Evolutionary conservation across 1,140 invertebrate genomes (phyloP), one percentile per base, ranked within the genome.

Genomic region (Monochamus saltuarius): DNA sequence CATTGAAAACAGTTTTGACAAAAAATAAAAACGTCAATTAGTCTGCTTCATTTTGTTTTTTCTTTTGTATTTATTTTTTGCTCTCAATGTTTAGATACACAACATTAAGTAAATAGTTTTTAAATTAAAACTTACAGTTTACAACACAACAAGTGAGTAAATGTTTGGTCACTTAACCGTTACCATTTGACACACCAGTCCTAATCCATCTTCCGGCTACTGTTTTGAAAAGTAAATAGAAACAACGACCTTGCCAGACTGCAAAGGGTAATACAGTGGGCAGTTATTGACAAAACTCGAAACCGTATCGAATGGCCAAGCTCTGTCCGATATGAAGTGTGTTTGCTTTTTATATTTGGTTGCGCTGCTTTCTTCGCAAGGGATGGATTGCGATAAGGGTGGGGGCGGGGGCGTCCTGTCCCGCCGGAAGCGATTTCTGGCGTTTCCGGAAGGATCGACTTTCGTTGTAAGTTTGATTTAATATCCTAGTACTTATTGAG

Each of bases 361-460:
- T n/a, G 9, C 19, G 13, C 17, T 29, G n/a, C 11, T n/a, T 49
- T 4, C 9, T 49, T 49, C 46, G 8, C 2, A 38, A 49, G 14
- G 22, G n/a, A 35, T 11, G 7, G 54, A 10, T 40, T 17, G 13
- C 17, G 16, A 16, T n/a, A 37, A 19, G 19, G 37, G 8, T 9
- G 37, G 37, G 17, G 54, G 40, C 56, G 62, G 61, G 34, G 73
- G 67, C 61, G 62, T 79, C 56, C 71, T 83, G 60, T 82, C 82
- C 0, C 78, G 86, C 35, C 79, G 77, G 61, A 84, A 81, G 64
- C 78, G 87, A 63, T 88, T 88, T 70, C 78, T 89, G 13, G 83
- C 85, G 36, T 89, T 88, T 76, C 87, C 87, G 2, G 86, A 88
- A 73, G 87, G 87, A 34, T 85, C 87, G 6, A 86, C 83, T 73